Evolutionary conservation across 2,888 invertebrate genomes (phyloP).

Genomic region (Epinotia brunnichana): DNA sequence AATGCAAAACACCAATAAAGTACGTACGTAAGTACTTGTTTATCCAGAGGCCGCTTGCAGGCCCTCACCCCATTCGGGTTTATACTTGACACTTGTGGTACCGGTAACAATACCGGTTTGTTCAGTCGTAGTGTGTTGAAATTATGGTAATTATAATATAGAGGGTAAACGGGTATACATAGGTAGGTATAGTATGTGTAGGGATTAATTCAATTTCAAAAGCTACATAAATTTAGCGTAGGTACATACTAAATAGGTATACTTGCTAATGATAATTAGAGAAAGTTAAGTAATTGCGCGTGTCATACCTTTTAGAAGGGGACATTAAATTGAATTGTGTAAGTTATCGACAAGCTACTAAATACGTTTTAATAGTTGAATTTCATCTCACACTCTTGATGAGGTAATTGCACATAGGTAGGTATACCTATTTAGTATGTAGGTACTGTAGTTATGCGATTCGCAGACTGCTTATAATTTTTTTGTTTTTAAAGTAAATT

Average conservation of each 20-base stretch:
- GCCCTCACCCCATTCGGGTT: constrained; percentile 71
- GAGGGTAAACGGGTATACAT: constrained; percentile 19
- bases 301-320: neutral
- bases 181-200: neutral
- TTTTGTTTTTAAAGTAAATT: too few relatives aligned
- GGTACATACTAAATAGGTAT: neutral
- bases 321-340: neutral
- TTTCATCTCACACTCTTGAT: too few relatives aligned
- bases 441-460: too few relatives aligned
- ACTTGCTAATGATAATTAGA: constrained; percentile 4
- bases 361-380: too few relatives aligned
- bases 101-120: constrained; percentile 50
- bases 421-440: too few relatives aligned
- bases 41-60: constrained; percentile 61
- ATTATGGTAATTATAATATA: constrained; percentile 55
- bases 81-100: constrained; percentile 47
- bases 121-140: constrained; percentile 56
- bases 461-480: too few relatives aligned
- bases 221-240: constrained; percentile 5
- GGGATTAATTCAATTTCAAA: constrained; percentile 8
- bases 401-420: too few relatives aligned
- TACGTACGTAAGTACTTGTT: neutral
- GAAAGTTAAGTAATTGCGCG: constrained; percentile 15
- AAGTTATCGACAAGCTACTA: neutral
- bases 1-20: constrained; percentile 25